Percentiles rank a stretch among this genome's conserved stretches.
phyloP scores from a whole-genome alignment of 2,888 invertebrate species.

The Fissipunctia ypsillon region DNA sequence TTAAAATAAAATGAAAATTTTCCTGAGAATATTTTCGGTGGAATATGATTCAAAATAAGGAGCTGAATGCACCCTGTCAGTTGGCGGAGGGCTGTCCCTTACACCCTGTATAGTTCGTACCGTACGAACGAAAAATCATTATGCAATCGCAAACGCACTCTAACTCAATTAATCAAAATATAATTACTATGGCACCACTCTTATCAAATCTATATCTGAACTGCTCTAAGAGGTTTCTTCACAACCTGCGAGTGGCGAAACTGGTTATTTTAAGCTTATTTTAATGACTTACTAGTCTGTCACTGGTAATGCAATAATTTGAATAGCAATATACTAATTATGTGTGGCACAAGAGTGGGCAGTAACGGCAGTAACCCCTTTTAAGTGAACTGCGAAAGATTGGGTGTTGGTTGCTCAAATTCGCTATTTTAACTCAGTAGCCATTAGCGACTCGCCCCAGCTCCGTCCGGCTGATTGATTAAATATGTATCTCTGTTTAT shows the following conservation, averaged over 20 bases:
- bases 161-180: constrained; percentile 27
- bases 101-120: no score
- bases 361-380: constrained; percentile 1
- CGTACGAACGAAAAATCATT: no score
- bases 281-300: constrained; percentile 41
- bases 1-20: no score
- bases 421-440: no score
- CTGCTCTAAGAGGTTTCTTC: constrained; percentile 16
- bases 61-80: no score
- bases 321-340: constrained; percentile 53
- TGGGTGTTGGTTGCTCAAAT: background rate
- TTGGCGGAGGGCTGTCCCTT: no score
- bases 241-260: constrained; percentile 20
- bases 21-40: no score
- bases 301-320: constrained; percentile 48
- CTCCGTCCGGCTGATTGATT: background rate
- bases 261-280: constrained; percentile 38
- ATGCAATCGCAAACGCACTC: no score
- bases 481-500: background rate
- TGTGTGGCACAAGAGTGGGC: constrained; percentile 48
- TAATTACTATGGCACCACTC: constrained; percentile 32
- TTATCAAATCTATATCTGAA: constrained; percentile 27
- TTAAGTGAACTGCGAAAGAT: background rate
- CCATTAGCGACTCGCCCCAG: no score
- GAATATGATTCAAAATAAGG: no score